Evolutionary conservation across 2,797 vertebrate species (phyloP).

Genomic region (Decapterus maruadsi): DNA sequence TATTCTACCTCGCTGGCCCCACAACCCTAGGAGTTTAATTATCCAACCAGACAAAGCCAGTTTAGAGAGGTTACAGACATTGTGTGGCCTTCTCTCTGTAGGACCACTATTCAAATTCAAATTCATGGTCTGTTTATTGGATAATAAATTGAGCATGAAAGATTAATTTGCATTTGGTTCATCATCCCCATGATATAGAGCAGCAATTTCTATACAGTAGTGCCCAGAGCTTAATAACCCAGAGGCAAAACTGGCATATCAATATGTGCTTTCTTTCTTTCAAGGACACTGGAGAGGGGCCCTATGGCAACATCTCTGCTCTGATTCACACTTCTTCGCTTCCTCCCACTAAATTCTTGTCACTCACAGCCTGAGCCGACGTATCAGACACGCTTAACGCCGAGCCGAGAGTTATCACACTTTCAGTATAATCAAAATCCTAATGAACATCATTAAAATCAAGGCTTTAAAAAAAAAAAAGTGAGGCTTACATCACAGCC

Average conservation of each 20-base stretch:
- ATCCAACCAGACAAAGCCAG: slow-evolving; percentile 49
- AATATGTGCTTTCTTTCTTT: slow-evolving; percentile 61
- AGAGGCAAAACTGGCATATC: slow-evolving; percentile 57
- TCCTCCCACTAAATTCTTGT: slow-evolving; percentile 68
- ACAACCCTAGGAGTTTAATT: slow-evolving; percentile 47
- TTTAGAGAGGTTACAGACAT: slow-evolving; percentile 46
- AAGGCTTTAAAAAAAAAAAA: slow-evolving; percentile 56
- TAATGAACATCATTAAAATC: slow-evolving; percentile 77
- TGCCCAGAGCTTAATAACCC: slow-evolving; percentile 64
- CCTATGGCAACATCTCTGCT: slow-evolving; percentile 52
- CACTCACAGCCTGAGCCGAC: slow-evolving; percentile 64
- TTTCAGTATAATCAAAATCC: slow-evolving; percentile 69
- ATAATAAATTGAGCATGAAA: slow-evolving; percentile 80
- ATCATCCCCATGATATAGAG: slow-evolving; percentile 68
- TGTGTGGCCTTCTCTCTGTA: slow-evolving; percentile 50
- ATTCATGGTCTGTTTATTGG: slow-evolving; percentile 74
- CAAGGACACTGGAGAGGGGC: slow-evolving; percentile 65
- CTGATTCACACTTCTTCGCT: slow-evolving; percentile 60
- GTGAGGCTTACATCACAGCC: slow-evolving; percentile 47
- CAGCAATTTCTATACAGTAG: slow-evolving; percentile 60
- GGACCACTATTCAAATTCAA: slow-evolving; percentile 67
- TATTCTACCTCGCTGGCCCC: slow-evolving; percentile 21
- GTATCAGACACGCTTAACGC: slow-evolving; percentile 67
- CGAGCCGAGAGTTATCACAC: slow-evolving; percentile 61
- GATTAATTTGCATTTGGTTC: slow-evolving; percentile 77